Conservation (phyloP, 2,797 vertebrate species). For the Chaetodon trifasciatus region DNA sequence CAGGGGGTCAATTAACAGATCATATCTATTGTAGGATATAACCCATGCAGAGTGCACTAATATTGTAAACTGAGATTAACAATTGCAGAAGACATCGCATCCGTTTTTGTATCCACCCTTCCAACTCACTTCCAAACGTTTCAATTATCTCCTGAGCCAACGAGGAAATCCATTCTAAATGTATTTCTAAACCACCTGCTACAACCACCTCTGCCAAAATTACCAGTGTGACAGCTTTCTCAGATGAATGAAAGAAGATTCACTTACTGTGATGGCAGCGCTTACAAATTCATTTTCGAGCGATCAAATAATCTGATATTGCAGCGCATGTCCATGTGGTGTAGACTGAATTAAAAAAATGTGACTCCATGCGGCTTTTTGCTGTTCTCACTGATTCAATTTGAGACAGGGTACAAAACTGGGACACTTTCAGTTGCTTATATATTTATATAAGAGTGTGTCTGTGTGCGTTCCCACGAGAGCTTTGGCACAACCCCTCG, state of each 20-base stretch:
- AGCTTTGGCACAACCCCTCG: background rate
- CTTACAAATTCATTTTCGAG: constrained; percentile 26
- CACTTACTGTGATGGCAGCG: constrained; percentile 44
- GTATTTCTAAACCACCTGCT: constrained; percentile 40
- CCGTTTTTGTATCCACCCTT: constrained; percentile 16
- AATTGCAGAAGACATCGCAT: background rate
- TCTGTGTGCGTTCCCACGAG: constrained; percentile 1
- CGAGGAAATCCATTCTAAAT: constrained; percentile 33
- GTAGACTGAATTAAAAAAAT: constrained; percentile 35
- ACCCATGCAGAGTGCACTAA: background rate
- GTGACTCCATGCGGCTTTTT: constrained; percentile 21
- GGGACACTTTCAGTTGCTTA: constrained; percentile 33
- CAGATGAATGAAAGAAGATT: constrained; percentile 32
- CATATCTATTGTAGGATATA: constrained; percentile 1
- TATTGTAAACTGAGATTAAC: constrained; percentile 19
- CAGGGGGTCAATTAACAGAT: background rate
- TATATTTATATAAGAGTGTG: constrained; percentile 23
- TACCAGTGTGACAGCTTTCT: constrained; percentile 40
- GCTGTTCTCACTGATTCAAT: constrained; percentile 27
- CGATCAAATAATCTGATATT: constrained; percentile 38
- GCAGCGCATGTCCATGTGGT: constrained; percentile 37
- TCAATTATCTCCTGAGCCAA: constrained; percentile 49
- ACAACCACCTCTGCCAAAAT: constrained; percentile 34
- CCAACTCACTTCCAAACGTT: constrained; percentile 25
- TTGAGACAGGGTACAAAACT: constrained; percentile 31